A percentile compares a stretch with the other conserved stretches of the same genome.
Evolutionary conservation across 2,797 vertebrate species (phyloP).

Genomic region (Squalus acanthias): DNA sequence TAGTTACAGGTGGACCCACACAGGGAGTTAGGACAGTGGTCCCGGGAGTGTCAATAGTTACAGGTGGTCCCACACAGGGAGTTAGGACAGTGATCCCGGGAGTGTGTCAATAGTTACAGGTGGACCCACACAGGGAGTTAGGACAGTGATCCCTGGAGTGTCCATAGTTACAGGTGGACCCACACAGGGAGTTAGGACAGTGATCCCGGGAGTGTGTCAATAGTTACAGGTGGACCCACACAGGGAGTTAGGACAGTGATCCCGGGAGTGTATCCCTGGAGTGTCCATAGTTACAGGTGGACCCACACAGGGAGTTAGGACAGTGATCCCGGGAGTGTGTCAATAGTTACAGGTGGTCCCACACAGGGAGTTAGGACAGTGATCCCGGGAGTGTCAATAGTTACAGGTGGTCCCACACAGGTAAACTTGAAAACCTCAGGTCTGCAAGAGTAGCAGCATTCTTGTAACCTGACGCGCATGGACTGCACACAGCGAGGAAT

Average conservation of each 20-base stretch:
- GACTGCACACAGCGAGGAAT: not conserved
- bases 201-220: no score
- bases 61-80: no score
- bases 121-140: no score
- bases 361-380: not conserved
- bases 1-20: not conserved
- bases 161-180: not conserved
- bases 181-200: no score
- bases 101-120: not conserved
- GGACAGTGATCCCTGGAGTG: not conserved
- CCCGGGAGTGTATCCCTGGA: not conserved
- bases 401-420: not conserved
- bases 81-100: not conserved
- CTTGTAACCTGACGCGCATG: not conserved
- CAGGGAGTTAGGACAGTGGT: no score
- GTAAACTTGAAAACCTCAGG: not conserved
- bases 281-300: not conserved
- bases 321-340: no score
- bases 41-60: no score
- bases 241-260: not conserved
- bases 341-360: no score
- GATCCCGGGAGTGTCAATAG: not conserved
- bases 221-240: no score
- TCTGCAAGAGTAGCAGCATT: not conserved
- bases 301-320: no score